Base-by-base conservation (phyloP, 2,113 vertebrate genomes). In the Ascaphus truei region DNA sequence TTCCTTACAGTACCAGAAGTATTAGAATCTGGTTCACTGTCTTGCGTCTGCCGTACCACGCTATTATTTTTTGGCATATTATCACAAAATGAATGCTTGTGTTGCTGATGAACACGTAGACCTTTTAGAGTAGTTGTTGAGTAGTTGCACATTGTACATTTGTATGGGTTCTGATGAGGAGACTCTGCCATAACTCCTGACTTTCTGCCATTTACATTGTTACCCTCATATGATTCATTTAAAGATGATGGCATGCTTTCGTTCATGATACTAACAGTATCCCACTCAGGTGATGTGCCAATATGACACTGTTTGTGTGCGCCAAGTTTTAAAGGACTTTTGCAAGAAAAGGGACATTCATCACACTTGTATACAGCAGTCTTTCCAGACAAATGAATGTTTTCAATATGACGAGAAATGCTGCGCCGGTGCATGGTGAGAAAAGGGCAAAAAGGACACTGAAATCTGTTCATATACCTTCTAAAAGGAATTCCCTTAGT, bases 371-470 rank as follows among this genome's bases (percentile, higher is more conserved):
- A 96, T 53, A 99, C 91, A 0, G 94, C 95, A 1, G 94, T 94
- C 87, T 96, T 98, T 56, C 95, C 95, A 57, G 95, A 96, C 11
- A 98, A 82, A 73, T 99, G 97, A 74, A 98, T 96, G 79, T 98
- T 99, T 80, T 98, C 95, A 72, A 98, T 98, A 78, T 99, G 97
- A 72, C 95, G 95, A 50, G 95, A 98, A 79, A 98, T 98, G 77
- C 95, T 98, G 29, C 96, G 86, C 13, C 96, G 89, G 71, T 98
- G 96, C 92, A 98, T 98, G 1, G 96, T 98, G 63, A 98, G 85
- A 69, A 99, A 98, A 63, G 96, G 94, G 75, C 97, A 99, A 81
- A 98, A 98, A 61, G 96, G 96, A 75, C 97, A 99, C 79, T 98
- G 96, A 76, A 99, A 99, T 59, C 94, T 88, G 80, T 99, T 98